Percentiles rank a stretch among this genome's conserved stretches.
Conservation (phyloP, 1,140 invertebrate species). For the Euglossa dilemma region DNA sequence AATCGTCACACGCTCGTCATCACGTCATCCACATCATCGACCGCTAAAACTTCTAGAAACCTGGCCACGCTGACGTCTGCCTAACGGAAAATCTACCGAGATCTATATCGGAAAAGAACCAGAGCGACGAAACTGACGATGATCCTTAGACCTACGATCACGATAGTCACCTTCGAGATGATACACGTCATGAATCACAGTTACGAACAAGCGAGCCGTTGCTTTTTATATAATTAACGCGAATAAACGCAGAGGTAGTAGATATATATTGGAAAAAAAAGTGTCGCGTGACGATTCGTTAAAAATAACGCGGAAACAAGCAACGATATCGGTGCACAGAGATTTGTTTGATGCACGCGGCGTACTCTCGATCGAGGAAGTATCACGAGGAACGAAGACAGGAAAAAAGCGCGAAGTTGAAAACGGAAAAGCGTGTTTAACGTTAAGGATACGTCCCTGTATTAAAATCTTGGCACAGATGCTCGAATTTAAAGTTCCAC, state of each 20-base stretch:
- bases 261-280: constrained; percentile 30
- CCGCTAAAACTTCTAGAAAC: constrained; percentile 27
- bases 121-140: neutral
- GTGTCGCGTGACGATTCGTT: constrained; percentile 15
- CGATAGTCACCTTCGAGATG: neutral
- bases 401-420: no score
- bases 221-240: constrained; percentile 38
- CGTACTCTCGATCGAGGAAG: no score
- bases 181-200: constrained; percentile 2
- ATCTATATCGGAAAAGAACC: neutral
- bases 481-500: neutral
- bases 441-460: no score
- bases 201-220: neutral
- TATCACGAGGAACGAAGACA: no score
- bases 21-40: constrained; percentile 45
- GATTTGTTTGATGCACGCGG: neutral
- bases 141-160: neutral
- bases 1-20: constrained; percentile 72
- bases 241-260: constrained; percentile 1
- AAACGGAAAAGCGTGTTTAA: neutral
- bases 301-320: constrained; percentile 46
- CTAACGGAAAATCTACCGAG: neutral
- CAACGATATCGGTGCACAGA: neutral
- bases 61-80: neutral
- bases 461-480: neutral